These are phyloP conservation scores for Coelinius sp. DNA, from an alignment of 2,888 invertebrate species.

Conservation along the genomic window DNA sequence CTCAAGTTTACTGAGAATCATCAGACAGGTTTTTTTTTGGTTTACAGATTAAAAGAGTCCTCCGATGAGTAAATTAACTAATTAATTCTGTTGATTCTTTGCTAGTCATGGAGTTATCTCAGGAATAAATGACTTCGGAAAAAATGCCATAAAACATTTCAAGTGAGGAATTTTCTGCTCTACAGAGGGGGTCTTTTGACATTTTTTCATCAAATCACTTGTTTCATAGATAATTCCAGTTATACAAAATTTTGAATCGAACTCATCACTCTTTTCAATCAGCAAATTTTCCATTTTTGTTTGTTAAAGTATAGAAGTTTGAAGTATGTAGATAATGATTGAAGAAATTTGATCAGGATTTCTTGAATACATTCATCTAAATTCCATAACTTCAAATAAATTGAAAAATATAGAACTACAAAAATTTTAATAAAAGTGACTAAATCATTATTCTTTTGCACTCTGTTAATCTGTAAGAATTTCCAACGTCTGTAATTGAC, in stretches of 20 bases:
- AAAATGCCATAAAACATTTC: too few relatives aligned
- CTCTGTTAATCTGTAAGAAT: slow-evolving; percentile 35
- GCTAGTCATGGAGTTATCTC: too few relatives aligned
- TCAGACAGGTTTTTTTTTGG: neutral
- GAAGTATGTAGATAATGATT: neutral
- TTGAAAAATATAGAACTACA: neutral
- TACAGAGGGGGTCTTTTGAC: too few relatives aligned
- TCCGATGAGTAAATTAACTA: neutral
- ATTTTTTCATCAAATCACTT: neutral
- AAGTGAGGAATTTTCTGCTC: neutral
- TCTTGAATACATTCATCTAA: slow-evolving; percentile 49
- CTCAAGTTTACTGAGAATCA: neutral
- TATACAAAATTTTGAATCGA: neutral
- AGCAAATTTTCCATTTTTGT: neutral
- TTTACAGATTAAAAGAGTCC: neutral
- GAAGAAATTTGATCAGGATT: slow-evolving; percentile 65
- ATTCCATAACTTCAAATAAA: slow-evolving; percentile 20
- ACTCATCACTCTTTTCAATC: neutral
- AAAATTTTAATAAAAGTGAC: neutral
- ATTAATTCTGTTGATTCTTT: too few relatives aligned
- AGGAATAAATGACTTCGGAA: too few relatives aligned
- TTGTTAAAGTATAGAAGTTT: neutral
- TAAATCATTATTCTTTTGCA: neutral
- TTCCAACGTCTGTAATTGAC: slow-evolving; percentile 46
- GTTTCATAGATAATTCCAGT: neutral